Percentiles rank a stretch among this genome's conserved stretches.
Evolutionary conservation across 2,797 vertebrate species (phyloP).

Genomic region (Lophius americanus): DNA sequence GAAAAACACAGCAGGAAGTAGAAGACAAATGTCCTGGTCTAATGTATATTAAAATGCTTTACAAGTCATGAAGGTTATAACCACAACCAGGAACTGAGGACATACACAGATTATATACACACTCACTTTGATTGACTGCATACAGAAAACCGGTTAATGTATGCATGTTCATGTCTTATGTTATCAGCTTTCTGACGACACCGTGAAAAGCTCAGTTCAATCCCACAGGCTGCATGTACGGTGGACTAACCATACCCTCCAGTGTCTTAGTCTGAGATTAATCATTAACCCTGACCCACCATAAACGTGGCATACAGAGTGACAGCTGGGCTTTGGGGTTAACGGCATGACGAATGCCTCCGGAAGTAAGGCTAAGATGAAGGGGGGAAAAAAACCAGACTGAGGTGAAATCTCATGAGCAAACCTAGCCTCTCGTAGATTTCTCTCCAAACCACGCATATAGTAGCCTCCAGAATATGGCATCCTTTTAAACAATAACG

Average conservation of each 20-base stretch:
- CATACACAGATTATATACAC: background rate
- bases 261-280: conserved; percentile 28
- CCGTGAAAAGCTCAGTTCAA: conserved; percentile 4
- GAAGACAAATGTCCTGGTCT: conserved; percentile 7
- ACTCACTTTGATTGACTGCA: background rate
- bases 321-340: conserved; percentile 19
- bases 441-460: conserved; percentile 2
- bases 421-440: conserved; percentile 3
- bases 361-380: conserved; percentile 2
- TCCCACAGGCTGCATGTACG: background rate
- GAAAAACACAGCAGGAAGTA: background rate
- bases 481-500: no score
- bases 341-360: background rate
- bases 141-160: conserved; percentile 16
- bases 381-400: background rate
- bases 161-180: background rate
- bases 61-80: background rate
- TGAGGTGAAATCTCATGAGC: conserved; percentile 2
- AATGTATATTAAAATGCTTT: conserved; percentile 5
- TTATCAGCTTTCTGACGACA: conserved; percentile 6
- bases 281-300: conserved; percentile 39
- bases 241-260: conserved; percentile 1
- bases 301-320: conserved; percentile 21
- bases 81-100: background rate
- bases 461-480: no score